phyloP scores from a whole-genome alignment of 2,888 invertebrate species.

The Hydriomena furcata region DNA sequence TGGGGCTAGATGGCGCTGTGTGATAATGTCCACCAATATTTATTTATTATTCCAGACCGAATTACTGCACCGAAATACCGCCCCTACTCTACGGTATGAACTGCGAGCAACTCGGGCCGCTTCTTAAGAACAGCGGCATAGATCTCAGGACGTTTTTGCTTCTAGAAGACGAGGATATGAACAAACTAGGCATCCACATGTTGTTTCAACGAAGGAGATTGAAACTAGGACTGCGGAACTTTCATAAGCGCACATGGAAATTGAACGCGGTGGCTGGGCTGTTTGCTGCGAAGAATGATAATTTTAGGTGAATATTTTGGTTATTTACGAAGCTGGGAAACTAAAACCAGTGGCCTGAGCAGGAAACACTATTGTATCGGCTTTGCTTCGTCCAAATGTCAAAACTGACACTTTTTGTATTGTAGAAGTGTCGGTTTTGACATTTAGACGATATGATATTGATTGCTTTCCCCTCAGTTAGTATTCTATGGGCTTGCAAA shows the following conservation, averaged over 20 bases:
- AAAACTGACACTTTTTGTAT: no score
- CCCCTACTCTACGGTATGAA: slow-evolving; percentile 84
- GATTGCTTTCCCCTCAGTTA: no score
- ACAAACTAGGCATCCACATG: slow-evolving; percentile 82
- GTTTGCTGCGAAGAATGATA: slow-evolving; percentile 61
- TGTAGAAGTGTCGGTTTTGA: no score
- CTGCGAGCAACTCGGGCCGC: slow-evolving; percentile 74
- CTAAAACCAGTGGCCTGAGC: neutral
- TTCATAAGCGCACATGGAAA: slow-evolving; percentile 84
- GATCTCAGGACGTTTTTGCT: slow-evolving; percentile 82
- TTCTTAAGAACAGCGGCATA: slow-evolving; percentile 76
- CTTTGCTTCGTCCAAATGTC: no score
- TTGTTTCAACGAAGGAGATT: slow-evolving; percentile 84
- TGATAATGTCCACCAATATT: no score
- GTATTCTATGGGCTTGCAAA: no score
- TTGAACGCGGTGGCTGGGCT: slow-evolving; percentile 69
- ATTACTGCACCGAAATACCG: slow-evolving; percentile 79
- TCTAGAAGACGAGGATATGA: slow-evolving; percentile 82
- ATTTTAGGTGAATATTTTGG: slow-evolving; percentile 66
- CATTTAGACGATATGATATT: no score
- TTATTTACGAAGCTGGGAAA: neutral
- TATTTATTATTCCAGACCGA: slow-evolving; percentile 66
- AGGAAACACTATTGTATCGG: no score
- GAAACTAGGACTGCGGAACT: slow-evolving; percentile 77
- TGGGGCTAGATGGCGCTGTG: no score